Evolutionary conservation across 2,797 vertebrate genomes (phyloP), one percentile per base, ranked within the genome.

Genomic region (Brotogeris chrysoptera): DNA sequence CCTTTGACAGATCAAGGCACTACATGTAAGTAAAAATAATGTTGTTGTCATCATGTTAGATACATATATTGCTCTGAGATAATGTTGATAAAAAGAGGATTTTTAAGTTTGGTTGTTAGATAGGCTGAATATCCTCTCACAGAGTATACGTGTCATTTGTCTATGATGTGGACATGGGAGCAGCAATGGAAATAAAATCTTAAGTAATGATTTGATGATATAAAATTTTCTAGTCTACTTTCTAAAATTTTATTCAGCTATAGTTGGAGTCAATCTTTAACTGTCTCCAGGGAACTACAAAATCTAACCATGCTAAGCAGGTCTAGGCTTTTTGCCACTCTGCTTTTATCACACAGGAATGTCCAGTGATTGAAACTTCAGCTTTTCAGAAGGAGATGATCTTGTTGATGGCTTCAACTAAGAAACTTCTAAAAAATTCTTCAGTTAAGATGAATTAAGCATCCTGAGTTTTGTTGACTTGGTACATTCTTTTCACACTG

Each of bases 1-100:
- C 98, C 99, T 5, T 98, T 99, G 30, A 57, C 41, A 2, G 99
- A 99, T 60, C 97, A 98, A 97, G 99, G 99, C 96, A 99, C 99
- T 9, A 99, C 99, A 79, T 96, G 99, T 99, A 98, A 55, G 99
- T 98, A 78, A 72, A 32, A 59, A 32, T 38, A 43, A 46, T 72
- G 86, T 72, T 55, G 11, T 63, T 53, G 30, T 52, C 70, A 7
- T 89, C 13, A 34, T 79, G 41, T 16, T 64, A 38, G 59, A 49
- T 57, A 46, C 2, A 2, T 55, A 9, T 36, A 19, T 14, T 87
- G 18, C 9, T 79, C 38, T 49, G 32, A 85, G 16, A 63, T 39
- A 65, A 57, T 1, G 1, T 38, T 69, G 57, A 47, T 78, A 50
- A 79, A 44, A 63, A 55, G 15, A 69, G 20, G 23, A 38, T 76